Base-by-base conservation (phyloP, 1,140 invertebrate genomes). In the Oryctes rhinoceros region DNA sequence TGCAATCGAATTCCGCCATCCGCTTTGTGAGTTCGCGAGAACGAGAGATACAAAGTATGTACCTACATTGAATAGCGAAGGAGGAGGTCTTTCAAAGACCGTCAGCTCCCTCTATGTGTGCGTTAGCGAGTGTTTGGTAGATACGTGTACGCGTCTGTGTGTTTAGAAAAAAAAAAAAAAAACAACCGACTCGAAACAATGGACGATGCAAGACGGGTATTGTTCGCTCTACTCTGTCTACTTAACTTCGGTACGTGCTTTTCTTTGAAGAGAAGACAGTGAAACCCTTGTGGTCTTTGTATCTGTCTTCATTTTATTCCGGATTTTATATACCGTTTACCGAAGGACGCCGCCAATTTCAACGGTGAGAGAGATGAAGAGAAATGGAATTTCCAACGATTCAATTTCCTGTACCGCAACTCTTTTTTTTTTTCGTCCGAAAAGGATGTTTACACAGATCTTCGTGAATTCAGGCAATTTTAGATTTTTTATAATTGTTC, bases 101-200 rank as follows among this genome's bases (percentile, higher is more conserved):
- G 39, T 44, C 49, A 53, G 13, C n/a, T 4, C 49, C 49, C 11
- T 53, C 49, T 15, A 4, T 53, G 49, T 53, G 4, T 53, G 49
- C n/a, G n/a, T 53, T 9, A 10, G n/a, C 13, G 49, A 11, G 49
- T 15, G 9, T 11, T 13, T 4, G 13, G 49, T 15, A 15, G 15
- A 59, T 18, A 15, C n/a, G 53, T 59, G 53, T 59, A 15, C n/a
- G 53, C 18, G 53, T 59, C 15, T 18, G n/a, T n/a, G 53, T 59
- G 53, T 59, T 59, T 18, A 59, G 13, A 53, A 59, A 59, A 18
- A 59, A 59, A 53, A 59, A 53, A 53, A 59, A 59, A 18, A 59
- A 59, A 53, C 49, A 53, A 53, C 49, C 49, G 53, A n/a, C n/a
- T 15, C 13, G 53, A 59, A 59, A 59, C 53, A 59, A 59, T 59